Conservation (phyloP, 2,797 vertebrate genomes). For the Cheirogaleus major region DNA sequence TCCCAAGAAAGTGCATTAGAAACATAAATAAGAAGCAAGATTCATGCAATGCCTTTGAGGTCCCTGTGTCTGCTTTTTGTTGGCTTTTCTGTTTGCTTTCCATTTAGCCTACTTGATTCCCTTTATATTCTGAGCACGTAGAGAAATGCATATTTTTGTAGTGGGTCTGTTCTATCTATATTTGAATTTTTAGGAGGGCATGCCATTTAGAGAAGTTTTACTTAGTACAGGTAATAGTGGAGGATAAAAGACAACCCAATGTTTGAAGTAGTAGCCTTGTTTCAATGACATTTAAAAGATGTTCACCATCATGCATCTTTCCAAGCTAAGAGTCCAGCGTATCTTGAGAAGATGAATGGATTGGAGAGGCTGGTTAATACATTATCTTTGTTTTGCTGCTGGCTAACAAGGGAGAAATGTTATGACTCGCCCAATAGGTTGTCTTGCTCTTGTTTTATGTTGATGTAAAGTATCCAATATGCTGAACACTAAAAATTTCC, state of each 20-base stretch:
- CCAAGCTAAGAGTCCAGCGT: conserved; percentile 15
- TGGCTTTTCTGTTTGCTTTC: conserved; percentile 36
- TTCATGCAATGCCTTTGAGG: neutral
- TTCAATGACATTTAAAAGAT: conserved; percentile 72
- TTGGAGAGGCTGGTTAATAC: conserved; percentile 10
- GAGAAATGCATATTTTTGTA: conserved; percentile 44
- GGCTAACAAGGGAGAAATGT: conserved; percentile 33
- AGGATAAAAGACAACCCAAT: conserved; percentile 19
- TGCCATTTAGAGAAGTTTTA: conserved; percentile 69
- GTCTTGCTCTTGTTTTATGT: conserved; percentile 47
- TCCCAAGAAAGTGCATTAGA: neutral
- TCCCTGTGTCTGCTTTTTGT: neutral
- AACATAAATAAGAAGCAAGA: neutral
- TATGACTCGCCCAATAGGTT: neutral
- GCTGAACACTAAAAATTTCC: conserved; percentile 10
- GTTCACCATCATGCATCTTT: neutral
- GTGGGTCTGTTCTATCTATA: conserved; percentile 38
- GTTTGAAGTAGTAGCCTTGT: conserved; percentile 54
- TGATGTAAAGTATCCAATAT: conserved; percentile 30
- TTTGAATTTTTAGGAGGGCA: conserved; percentile 55
- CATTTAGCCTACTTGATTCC: conserved; percentile 9
- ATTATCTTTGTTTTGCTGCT: conserved; percentile 63
- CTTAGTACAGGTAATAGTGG: neutral
- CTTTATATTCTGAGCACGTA: neutral
- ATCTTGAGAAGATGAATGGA: conserved; percentile 65